Conservation (phyloP, 2,888 invertebrate species). For the Chrysolina haemoptera region DNA sequence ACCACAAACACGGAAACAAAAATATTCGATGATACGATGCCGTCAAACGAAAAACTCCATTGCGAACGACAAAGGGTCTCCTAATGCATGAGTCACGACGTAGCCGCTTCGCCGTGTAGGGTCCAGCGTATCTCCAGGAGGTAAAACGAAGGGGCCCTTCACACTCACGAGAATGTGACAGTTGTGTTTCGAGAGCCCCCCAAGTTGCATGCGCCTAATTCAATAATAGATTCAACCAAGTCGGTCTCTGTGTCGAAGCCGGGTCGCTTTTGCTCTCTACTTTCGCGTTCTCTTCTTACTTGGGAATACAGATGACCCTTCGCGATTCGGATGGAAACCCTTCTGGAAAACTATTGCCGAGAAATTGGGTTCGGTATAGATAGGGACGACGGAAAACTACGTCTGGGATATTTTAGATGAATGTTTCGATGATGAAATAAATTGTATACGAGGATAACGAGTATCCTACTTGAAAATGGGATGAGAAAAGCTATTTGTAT, state of each 20-base stretch:
- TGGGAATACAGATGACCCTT: slow-evolving; percentile 40
- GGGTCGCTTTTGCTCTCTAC: slow-evolving; percentile 36
- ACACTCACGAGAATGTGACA: slow-evolving; percentile 57
- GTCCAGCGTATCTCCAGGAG: slow-evolving; percentile 49
- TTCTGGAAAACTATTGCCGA: slow-evolving; percentile 27
- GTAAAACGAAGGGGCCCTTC: slow-evolving; percentile 37
- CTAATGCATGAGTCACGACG: slow-evolving; percentile 21
- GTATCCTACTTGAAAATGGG: too few relatives aligned
- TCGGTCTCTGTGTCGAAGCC: slow-evolving; percentile 51
- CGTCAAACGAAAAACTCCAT: not conserved
- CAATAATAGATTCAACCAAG: slow-evolving; percentile 68
- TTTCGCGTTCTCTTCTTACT: slow-evolving; percentile 32
- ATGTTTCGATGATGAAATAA: too few relatives aligned
- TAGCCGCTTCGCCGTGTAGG: not conserved
- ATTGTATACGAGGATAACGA: too few relatives aligned
- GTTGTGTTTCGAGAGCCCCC: slow-evolving; percentile 66
- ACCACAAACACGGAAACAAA: not conserved
- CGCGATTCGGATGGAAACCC: slow-evolving; percentile 34
- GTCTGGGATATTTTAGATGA: too few relatives aligned
- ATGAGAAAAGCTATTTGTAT: too few relatives aligned
- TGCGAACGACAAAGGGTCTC: slow-evolving; percentile 9
- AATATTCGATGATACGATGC: not conserved
- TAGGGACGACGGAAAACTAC: not conserved
- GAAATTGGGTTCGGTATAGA: slow-evolving; percentile 30
- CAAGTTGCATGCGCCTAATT: slow-evolving; percentile 69